Percentiles rank a stretch among this genome's conserved stretches.
Conservation (phyloP, 2,888 invertebrate species). For the Cabera pusaria region DNA sequence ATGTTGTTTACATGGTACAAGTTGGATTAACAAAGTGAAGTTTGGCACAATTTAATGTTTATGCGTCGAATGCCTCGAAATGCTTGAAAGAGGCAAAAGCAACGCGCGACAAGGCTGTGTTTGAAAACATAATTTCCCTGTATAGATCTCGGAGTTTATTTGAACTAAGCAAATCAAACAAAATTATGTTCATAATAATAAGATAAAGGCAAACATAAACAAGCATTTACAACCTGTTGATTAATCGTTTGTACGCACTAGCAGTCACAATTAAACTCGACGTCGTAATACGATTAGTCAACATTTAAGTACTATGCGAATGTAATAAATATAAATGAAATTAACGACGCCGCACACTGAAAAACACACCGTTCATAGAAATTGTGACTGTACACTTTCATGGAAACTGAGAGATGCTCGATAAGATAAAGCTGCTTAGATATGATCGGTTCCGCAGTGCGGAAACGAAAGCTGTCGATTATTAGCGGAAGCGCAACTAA, state of each 20-base stretch:
- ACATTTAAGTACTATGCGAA: conserved; percentile 26
- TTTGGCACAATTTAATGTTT: no score
- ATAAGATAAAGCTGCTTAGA: conserved; percentile 41
- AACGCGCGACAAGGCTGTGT: no score
- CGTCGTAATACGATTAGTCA: conserved; percentile 26
- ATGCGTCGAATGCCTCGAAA: no score
- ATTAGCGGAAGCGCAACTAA: no score
- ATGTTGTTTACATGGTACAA: no score
- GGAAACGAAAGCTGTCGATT: conserved; percentile 27
- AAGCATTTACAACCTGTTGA: conserved; percentile 19
- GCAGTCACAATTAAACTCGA: conserved; percentile 20
- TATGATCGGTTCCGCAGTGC: conserved; percentile 17
- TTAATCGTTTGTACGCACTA: conserved; percentile 24
- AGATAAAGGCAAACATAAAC: conserved; percentile 20
- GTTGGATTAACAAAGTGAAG: no score
- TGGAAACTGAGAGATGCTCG: conserved; percentile 36
- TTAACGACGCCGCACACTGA: conserved; percentile 27
- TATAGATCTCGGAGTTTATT: no score
- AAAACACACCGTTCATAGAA: conserved; percentile 41
- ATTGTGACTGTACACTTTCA: conserved; percentile 39
- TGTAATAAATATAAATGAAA: conserved; percentile 28
- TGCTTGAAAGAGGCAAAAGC: no score
- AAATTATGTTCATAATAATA: conserved; percentile 8
- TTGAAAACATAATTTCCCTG: no score
- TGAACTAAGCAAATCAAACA: no score